Conservation (phyloP, 1,140 invertebrate species). For the Drosophila pseudoananassae region DNA sequence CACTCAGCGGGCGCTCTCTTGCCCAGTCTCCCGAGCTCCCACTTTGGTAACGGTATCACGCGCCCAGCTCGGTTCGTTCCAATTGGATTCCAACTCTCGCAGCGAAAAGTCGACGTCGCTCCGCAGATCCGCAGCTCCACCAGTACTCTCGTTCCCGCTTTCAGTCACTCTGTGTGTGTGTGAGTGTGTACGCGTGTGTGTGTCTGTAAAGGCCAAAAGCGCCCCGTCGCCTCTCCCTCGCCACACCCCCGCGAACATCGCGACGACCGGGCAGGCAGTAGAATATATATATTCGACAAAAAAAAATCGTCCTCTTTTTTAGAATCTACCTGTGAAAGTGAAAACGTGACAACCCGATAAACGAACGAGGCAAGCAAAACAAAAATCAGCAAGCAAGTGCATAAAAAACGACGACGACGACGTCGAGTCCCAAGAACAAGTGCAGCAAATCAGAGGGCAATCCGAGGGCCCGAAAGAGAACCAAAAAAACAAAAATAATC, state of each 20-base stretch:
- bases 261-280: conserved; percentile 12
- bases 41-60: conserved; percentile 60
- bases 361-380: conserved; percentile 75
- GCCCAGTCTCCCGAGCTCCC: conserved; percentile 4
- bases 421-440: conserved; percentile 36
- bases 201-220: conserved; percentile 46
- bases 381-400: conserved; percentile 57
- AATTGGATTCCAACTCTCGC: conserved; percentile 14
- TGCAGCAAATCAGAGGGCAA: conserved; percentile 26
- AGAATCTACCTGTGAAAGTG: conserved; percentile 79
- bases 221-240: not conserved
- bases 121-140: conserved; percentile 16
- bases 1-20: conserved; percentile 33
- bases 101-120: conserved; percentile 17
- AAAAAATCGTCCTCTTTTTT: conserved; percentile 32
- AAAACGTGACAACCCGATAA: conserved; percentile 63
- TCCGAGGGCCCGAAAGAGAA: conserved; percentile 15
- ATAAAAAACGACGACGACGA: conserved; percentile 31
- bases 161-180: conserved; percentile 1
- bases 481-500: conserved; percentile 36
- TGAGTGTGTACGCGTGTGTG: conserved; percentile 4
- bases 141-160: conserved; percentile 10
- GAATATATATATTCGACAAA: conserved; percentile 37
- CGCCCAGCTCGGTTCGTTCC: conserved; percentile 16
- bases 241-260: conserved; percentile 8